Evolutionary conservation across 2,113 vertebrate species (phyloP).

Genomic region (Ptyas mucosa): DNA sequence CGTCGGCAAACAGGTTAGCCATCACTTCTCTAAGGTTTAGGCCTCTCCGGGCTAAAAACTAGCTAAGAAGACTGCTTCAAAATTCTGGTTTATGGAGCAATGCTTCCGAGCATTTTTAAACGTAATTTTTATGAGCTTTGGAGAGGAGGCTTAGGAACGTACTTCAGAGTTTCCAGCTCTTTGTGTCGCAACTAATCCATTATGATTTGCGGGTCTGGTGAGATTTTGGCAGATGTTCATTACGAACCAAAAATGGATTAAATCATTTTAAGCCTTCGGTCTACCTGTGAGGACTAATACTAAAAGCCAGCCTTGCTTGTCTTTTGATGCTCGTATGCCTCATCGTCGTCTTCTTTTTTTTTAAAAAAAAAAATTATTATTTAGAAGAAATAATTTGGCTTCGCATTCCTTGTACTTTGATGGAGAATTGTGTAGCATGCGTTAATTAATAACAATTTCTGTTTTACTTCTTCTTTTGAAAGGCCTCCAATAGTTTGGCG

Average conservation of each 20-base stretch:
- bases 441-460: background rate
- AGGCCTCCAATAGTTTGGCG: background rate
- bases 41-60: too few relatives aligned
- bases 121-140: background rate
- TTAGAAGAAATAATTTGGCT: background rate
- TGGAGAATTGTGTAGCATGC: too few relatives aligned
- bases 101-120: background rate
- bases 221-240: background rate
- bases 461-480: background rate
- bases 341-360: background rate
- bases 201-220: background rate
- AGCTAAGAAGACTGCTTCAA: background rate
- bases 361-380: background rate
- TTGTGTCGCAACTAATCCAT: background rate
- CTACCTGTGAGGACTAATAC: background rate
- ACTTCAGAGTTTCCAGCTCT: accelerated
- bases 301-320: background rate
- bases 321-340: background rate
- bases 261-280: background rate
- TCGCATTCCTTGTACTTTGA: background rate
- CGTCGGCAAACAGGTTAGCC: too few relatives aligned
- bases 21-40: too few relatives aligned
- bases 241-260: background rate
- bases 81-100: background rate
- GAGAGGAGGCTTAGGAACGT: background rate